phyloP scores from a whole-genome alignment of 2,888 invertebrate species.

The Andrena minutula region DNA sequence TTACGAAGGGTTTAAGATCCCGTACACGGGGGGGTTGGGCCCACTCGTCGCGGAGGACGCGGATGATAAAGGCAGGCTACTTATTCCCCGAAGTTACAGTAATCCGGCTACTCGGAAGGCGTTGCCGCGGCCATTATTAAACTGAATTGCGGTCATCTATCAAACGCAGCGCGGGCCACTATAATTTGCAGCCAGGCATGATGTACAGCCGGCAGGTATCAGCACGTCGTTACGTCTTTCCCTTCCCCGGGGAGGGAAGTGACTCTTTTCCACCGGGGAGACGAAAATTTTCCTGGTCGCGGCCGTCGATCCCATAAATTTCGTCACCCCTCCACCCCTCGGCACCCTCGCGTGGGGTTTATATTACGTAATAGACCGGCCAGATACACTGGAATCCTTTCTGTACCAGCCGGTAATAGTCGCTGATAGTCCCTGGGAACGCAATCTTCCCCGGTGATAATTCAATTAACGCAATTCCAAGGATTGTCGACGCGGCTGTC shows the following conservation, averaged over 20 bases:
- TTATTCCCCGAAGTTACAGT: conserved; percentile 69
- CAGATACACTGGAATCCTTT: conserved; percentile 13
- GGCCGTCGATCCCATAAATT: conserved; percentile 17
- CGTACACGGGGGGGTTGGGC: not conserved
- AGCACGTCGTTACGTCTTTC: conserved; percentile 59
- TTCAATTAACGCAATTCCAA: conserved; percentile 60
- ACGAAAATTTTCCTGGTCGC: conserved; percentile 1
- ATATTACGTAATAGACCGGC: conserved; percentile 21
- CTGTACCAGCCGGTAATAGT: conserved; percentile 10
- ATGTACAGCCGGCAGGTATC: conserved; percentile 63
- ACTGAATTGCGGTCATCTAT: conserved; percentile 69
- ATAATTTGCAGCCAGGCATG: conserved; percentile 67
- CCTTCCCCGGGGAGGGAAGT: conserved; percentile 4
- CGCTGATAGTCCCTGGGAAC: conserved; percentile 28
- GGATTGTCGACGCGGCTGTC: conserved; percentile 51
- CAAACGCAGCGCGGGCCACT: conserved; percentile 66
- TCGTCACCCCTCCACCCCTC: not conserved
- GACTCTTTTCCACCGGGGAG: conserved; percentile 13
- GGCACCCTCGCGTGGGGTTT: conserved; percentile 6
- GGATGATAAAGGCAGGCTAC: conserved; percentile 56
- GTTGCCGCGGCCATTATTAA: conserved; percentile 69
- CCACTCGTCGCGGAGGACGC: conserved; percentile 6
- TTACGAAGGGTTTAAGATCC: conserved; percentile 4
- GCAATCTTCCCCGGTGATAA: conserved; percentile 53
- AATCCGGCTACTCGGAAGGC: conserved; percentile 69